Evolutionary conservation across 2,113 vertebrate genomes (phyloP), one percentile per base, ranked within the genome.

Genomic region (Taxidea taxus): DNA sequence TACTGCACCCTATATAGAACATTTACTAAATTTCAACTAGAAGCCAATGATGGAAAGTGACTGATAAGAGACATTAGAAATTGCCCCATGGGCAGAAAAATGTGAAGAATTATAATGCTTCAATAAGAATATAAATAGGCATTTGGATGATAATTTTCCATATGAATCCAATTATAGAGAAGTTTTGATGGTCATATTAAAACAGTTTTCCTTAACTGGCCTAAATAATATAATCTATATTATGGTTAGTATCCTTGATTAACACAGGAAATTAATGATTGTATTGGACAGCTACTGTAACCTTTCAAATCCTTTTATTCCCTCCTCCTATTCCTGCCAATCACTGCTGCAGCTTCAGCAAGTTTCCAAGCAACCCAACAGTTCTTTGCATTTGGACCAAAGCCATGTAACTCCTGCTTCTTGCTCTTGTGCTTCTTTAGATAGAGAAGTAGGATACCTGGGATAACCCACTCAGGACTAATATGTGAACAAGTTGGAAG

Each of bases 11-110:
- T 68, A 96, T 94, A 78, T 21, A 93, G 90, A 77, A 92, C 18
- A 75, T 75, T 94, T 72, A 37, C 37, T 16, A 60, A 89, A 98
- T 97, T 87, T 39, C 75, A 97, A 92, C 47, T 85, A 88, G 64
- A 96, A 96, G 90, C 66, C 47, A 90, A 14, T 51, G 54, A 81
- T 95, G 66, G 25, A 91, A 81, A 86, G 4, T 70, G 39, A 78
- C 18, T 97, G 75, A 95, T 94, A 87, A 98, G 66, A 80, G 86
- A 78, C 29, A 58, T 42, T 78, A 97, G 8, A 21, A 6, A 21
- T 44, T 97, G 29, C 68, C 58, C 12, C 60, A 96, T 0, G 4
- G 64, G 13, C 4, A 91, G 81, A 92, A 80, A 75, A 94, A 72
- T 82, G 54, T 16, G 60, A 87, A 97, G 51, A 0, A 88, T 21